phyloP scores from a whole-genome alignment of 2,113 vertebrate species.

The Vulpes vulpes region DNA sequence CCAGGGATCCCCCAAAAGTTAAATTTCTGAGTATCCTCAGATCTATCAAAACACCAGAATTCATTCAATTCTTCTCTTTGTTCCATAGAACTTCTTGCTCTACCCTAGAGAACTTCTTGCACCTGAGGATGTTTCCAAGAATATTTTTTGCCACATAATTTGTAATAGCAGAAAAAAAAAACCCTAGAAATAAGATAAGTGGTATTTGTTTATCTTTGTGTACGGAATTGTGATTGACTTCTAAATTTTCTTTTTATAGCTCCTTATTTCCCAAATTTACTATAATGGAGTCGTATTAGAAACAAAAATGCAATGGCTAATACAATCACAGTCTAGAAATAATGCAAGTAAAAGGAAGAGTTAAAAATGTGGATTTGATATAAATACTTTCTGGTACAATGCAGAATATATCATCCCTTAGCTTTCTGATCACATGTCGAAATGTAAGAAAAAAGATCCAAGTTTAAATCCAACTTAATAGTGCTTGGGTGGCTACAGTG shows the following conservation, averaged over 20 bases:
- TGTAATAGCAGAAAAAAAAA: not conserved
- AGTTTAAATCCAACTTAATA: conserved; percentile 14
- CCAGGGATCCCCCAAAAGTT: too few relatives aligned
- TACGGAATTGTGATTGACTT: not conserved
- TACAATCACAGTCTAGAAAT: not conserved
- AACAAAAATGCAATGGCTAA: not conserved
- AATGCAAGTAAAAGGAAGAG: not conserved
- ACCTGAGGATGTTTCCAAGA: not conserved
- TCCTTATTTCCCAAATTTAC: not conserved
- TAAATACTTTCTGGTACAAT: not conserved
- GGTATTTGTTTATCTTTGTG: not conserved
- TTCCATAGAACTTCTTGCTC: not conserved
- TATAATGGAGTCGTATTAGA: not conserved
- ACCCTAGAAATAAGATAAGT: not conserved
- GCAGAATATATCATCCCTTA: not conserved
- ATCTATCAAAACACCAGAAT: not conserved
- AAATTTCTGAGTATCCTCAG: not conserved
- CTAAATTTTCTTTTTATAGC: not conserved
- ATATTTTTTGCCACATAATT: not conserved
- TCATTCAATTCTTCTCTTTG: not conserved
- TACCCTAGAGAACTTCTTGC: not conserved
- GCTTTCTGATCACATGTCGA: not conserved
- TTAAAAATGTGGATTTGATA: not conserved
- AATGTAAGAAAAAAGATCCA: not conserved
- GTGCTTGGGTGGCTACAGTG: not conserved